Conservation (phyloP, 64 coral and sea anemone genomes). For the Actinia tenebrosa region DNA sequence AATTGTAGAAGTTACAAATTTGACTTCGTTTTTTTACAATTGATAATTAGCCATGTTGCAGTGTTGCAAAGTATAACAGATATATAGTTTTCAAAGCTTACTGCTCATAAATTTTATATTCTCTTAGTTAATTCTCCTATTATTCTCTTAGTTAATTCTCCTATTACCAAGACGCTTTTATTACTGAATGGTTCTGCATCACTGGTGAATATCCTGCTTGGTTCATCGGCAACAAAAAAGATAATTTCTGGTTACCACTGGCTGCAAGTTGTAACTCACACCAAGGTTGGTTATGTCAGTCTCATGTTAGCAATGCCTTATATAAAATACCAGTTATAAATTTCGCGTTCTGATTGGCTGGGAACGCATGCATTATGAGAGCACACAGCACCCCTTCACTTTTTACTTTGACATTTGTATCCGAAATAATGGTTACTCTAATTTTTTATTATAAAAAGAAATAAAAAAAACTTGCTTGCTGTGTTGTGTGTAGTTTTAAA, state of each 20-base stretch:
- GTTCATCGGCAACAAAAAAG: constrained; percentile 54
- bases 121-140: constrained; percentile 59
- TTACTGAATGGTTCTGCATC: constrained; percentile 81
- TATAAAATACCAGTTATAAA: no score
- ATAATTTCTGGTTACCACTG: constrained; percentile 23
- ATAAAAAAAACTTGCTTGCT: no score
- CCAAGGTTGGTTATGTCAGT: constrained; percentile 48
- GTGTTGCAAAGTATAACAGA: no score
- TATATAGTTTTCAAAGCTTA: no score
- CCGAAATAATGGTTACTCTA: no score
- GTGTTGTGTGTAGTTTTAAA: no score
- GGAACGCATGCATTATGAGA: no score
- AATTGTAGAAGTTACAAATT: not conserved
- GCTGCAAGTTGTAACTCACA: constrained; percentile 39
- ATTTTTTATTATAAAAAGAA: no score
- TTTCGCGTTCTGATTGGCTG: no score
- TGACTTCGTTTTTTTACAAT: not conserved
- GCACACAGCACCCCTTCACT: no score
- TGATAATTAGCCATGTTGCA: not conserved
- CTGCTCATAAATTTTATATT: not conserved
- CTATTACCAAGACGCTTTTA: constrained; percentile 68
- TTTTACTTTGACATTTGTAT: no score
- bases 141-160: constrained; percentile 53
- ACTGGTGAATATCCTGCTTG: constrained; percentile 66
- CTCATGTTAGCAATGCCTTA: no score